Base-by-base conservation (phyloP, 1,140 invertebrate species). In the Zaprionus tsacasi region DNA sequence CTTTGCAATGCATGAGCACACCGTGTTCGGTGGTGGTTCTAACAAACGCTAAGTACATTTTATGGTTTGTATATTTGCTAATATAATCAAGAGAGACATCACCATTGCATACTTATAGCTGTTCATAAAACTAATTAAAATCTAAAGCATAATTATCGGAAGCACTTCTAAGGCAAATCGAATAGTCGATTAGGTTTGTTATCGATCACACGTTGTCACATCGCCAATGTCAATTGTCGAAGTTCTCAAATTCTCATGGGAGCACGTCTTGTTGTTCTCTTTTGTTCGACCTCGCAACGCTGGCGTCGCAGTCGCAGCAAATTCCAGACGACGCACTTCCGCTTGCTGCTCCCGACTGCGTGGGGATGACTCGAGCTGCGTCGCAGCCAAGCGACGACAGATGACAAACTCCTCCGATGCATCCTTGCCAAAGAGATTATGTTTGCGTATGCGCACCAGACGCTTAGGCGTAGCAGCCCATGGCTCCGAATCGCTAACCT, bases 121-220 rank as follows among this genome's bases (percentile, higher is more conserved):
- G 50, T 60, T 58, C 68, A 54, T 57, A 38, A 50, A 15, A 40
- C 48, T 57, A 54, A 52, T 36, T 67, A 67, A 71, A 59, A 68
- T 45, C 13, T 87, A 76, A 70, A 76, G 82, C 65, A 81, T 81
- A 86, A 59, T 66, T 48, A 59, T 57, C 52, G 82, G 82, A 88
- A 87, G 82, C 83, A 75, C 79, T 79, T 52, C 8, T 38, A 27
- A 63, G 59, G 25, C 30, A 27, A 66, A 55, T 25, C 25, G 43
- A 17, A 57, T 13, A 52, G 8, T 66, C 33, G 61, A 52, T 48
- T 21, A 36, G 17, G 10, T 11, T 45, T 45, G 21, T 55, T 76
- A 59, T 74, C 72, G 68, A 70, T 76, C 68, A 71, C 67, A 54
- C 11, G 40, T 8, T 8, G 6, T 8, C 5, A 8, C 15, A 57